Base-by-base conservation (phyloP, 2,113 vertebrate genomes). In the Melanerpes formicivorus region DNA sequence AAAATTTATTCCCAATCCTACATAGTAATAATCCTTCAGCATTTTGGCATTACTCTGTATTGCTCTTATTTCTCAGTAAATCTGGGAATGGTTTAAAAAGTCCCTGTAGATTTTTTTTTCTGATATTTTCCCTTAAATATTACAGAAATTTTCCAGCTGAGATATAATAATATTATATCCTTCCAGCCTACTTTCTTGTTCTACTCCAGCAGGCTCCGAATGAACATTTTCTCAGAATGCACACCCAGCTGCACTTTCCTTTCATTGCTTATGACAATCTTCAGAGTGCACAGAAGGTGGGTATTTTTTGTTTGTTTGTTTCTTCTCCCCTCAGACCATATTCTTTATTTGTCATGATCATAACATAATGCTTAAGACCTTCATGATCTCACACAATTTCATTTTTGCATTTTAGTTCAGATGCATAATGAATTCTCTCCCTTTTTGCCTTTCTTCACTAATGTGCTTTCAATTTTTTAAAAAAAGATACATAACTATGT, bases 251-350 rank as follows among this genome's bases (percentile, higher is more conserved):
- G 60, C 32, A 34, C 75, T 96, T 91, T 90, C 48, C 18, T 93
- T 90, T 95, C 91, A 87, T 94, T 93, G 69, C 79, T 94, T 90
- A 65, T 78, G 79, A 75, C 69, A 94, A 56, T 75, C 48, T 87
- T 90, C 63, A 93, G 58, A 85, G 50, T 40, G 26, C 64, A 85
- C 34, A 75, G 65, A 18, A 74, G 64, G 23, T 9, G 6, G 52
- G 59, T 30, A 11, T 86, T 88, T 80, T 81, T 81, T 74, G 42
- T 73, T 84, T 86, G 27, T 2, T 21, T 54, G 10, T 26, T 26
- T 54, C 26, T 55, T 4, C 7, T 27, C 13, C 14, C 14, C 4
- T 21, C 56, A 80, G 37, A 67, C 18, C 42, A 64, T 83, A 65
- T 91, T 74, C 58, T 82, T 83, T 59, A 77, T 80, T 92, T 0